phyloP scores from a whole-genome alignment of 2,888 invertebrate species.

The Lasius fuliginosus region DNA sequence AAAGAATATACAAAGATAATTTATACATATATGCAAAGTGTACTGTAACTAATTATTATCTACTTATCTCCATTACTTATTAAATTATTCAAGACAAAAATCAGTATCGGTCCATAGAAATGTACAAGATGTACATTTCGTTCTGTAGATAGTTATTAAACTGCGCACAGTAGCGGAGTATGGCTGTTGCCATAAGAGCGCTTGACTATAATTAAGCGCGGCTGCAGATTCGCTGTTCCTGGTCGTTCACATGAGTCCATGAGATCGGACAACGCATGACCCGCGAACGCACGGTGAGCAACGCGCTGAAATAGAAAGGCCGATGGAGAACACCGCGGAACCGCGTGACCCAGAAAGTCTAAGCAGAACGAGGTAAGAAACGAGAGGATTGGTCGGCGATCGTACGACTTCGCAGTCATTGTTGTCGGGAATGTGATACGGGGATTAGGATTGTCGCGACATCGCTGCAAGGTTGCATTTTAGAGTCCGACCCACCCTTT shows the following conservation, averaged over 20 bases:
- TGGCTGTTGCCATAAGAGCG: background rate
- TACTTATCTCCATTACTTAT: background rate
- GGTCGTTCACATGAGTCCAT: background rate
- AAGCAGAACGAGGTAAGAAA: constrained; percentile 55
- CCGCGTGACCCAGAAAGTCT: constrained; percentile 78
- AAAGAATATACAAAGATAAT: background rate
- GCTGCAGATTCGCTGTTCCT: constrained; percentile 9
- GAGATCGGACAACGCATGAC: constrained; percentile 52
- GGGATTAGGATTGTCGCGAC: constrained; percentile 71
- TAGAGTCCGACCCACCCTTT: background rate
- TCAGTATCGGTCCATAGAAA: background rate
- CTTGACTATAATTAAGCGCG: background rate
- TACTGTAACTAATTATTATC: background rate
- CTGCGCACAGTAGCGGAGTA: background rate
- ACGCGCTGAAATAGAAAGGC: constrained; percentile 68
- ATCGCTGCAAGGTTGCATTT: constrained; percentile 19
- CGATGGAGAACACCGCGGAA: constrained; percentile 54
- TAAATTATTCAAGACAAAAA: background rate
- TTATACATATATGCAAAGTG: background rate
- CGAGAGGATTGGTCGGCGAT: constrained; percentile 57
- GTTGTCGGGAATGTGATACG: constrained; percentile 72
- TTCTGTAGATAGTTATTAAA: no score
- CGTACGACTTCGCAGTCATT: constrained; percentile 75
- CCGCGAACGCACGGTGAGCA: constrained; percentile 37
- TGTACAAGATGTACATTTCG: background rate